Conservation (phyloP, 2,888 invertebrate species). For the Hyalella azteca region DNA sequence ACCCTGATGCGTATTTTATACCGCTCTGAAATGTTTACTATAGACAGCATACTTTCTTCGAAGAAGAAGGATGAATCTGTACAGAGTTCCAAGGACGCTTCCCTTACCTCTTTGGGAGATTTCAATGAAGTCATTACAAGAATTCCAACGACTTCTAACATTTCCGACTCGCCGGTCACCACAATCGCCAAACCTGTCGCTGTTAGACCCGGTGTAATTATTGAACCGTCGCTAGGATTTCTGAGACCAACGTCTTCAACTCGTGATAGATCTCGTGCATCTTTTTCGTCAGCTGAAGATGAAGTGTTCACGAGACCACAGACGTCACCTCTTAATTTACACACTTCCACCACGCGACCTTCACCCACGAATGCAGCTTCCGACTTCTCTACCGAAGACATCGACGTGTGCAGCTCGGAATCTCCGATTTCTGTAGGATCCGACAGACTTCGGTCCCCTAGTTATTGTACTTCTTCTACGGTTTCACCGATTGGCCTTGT, state of each 20-base stretch:
- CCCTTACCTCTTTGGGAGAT: background rate
- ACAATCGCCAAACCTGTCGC: background rate
- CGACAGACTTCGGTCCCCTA: background rate
- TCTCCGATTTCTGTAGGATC: constrained; percentile 19
- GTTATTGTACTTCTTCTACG: background rate
- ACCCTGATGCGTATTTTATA: background rate
- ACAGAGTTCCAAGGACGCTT: background rate
- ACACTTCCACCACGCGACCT: background rate
- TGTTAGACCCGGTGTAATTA: constrained; percentile 15
- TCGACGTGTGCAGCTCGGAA: constrained; percentile 10
- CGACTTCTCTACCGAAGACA: background rate
- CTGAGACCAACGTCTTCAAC: background rate
- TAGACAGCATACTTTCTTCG: constrained; percentile 18
- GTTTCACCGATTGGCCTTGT: background rate
- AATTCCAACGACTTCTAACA: background rate
- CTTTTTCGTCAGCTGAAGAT: background rate
- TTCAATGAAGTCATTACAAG: background rate
- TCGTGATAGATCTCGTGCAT: background rate
- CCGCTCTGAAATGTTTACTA: constrained; percentile 10
- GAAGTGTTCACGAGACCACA: background rate
- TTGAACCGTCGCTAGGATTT: background rate
- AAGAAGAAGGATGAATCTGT: constrained; percentile 7
- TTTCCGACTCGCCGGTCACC: background rate
- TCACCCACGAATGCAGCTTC: background rate
- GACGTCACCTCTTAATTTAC: background rate